Evolutionary conservation across 2,113 vertebrate species (phyloP), one percentile per base, ranked within the genome.

Genomic region (Tetrax tetrax): DNA sequence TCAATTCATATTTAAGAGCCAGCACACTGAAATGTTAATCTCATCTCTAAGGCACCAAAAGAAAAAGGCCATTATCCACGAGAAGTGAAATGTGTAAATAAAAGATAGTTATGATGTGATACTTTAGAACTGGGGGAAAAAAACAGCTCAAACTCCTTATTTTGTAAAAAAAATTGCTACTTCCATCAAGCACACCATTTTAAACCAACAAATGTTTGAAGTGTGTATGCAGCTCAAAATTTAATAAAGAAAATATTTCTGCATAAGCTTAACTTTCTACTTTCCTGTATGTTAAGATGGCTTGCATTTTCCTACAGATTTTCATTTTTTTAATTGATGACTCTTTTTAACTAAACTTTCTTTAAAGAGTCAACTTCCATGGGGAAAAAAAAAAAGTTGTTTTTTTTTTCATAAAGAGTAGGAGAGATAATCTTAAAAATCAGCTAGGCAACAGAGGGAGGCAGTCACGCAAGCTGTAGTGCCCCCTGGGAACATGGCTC

Each of bases 21-120:
- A 27, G 15, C 0, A 0, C 7, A 17, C 64, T 33, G 56, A 82
- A 72, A 69, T 33, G 4, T 6, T 63, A 8, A 48, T 7, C 4
- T 75, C 27, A 50, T 76, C 27, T 56, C 24, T 50, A 50, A 53
- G 29, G 16, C 33, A 65, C 20, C 20, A 47, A 59, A 71, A 60
- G 9, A 59, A 78, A 35, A 24, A 45, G 7, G 8, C 48, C 45
- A 13, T 33, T 53, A 25, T 19, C 47, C 33, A 48, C 28, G 27
- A 90, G 7, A 13, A 71, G 20, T 22, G 17, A 33, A 22, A 83
- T 37, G 3, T 41, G 6, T 45, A 50, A 75, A 63, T 43, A 50
- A 59, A 86, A 47, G 19, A 45, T 6, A 45, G 43, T 20, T 71
- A 33, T 10, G 16, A 15, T 48, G 66, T 1, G 7, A n/a, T 37